Conservation (phyloP, 2,797 vertebrate genomes). For the Holocentrus rufus region DNA sequence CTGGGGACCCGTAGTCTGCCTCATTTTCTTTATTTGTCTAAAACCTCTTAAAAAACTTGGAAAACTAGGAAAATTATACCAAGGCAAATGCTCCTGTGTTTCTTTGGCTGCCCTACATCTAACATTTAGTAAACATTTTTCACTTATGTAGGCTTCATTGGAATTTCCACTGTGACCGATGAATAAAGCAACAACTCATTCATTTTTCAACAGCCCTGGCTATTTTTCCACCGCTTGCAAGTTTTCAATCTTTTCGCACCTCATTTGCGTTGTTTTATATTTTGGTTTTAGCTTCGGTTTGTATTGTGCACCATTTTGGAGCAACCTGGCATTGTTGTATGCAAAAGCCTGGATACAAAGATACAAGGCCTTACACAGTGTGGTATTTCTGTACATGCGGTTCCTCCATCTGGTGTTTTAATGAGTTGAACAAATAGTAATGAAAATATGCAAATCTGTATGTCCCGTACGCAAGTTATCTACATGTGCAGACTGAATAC, state of each 20-base stretch:
- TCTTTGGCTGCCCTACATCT: not conserved
- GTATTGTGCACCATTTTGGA: not conserved
- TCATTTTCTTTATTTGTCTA: too few relatives aligned
- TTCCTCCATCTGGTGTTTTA: slow-evolving; percentile 40
- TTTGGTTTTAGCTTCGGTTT: not conserved
- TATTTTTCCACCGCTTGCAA: not conserved
- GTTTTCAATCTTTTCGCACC: not conserved
- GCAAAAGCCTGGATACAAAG: not conserved
- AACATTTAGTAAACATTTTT: not conserved
- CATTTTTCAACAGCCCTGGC: too few relatives aligned
- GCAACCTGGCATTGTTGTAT: slow-evolving; percentile 3
- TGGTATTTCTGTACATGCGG: slow-evolving; percentile 7
- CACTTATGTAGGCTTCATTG: not conserved
- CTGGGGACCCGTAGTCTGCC: too few relatives aligned
- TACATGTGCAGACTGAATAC: not conserved
- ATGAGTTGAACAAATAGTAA: slow-evolving; percentile 10
- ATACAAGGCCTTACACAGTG: not conserved
- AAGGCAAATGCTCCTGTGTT: too few relatives aligned
- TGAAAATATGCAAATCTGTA: slow-evolving; percentile 17
- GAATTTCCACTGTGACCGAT: too few relatives aligned
- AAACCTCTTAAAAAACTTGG: too few relatives aligned
- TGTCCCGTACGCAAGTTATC: slow-evolving; percentile 14
- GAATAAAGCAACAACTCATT: too few relatives aligned
- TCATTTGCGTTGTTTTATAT: not conserved
- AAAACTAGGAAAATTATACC: too few relatives aligned